Percentiles rank a stretch among this genome's conserved stretches.
phyloP scores from a whole-genome alignment of 1,140 invertebrate species.

The Pseudomyrmex cubaensis region DNA sequence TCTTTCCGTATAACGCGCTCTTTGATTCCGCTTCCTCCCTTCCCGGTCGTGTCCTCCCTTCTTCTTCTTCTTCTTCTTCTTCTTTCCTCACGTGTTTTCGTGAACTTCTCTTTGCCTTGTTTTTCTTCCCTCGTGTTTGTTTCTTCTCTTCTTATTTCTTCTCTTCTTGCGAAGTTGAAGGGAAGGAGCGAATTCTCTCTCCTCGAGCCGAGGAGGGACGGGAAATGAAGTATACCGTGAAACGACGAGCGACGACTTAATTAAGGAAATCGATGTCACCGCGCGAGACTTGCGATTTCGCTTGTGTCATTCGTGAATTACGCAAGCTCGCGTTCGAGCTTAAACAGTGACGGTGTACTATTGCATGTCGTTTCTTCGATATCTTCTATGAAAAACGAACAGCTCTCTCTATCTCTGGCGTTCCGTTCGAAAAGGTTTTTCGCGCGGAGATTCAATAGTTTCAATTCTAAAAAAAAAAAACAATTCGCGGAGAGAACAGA shows the following conservation, averaged over 20 bases:
- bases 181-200: not conserved
- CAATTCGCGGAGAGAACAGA: too few relatives aligned
- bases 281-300: not conserved
- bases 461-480: too few relatives aligned
- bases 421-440: too few relatives aligned
- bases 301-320: too few relatives aligned
- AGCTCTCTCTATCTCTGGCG: too few relatives aligned
- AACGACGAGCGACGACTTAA: conserved; percentile 52
- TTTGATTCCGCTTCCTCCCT: not conserved
- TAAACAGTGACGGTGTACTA: too few relatives aligned
- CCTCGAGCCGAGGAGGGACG: not conserved
- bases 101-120: not conserved
- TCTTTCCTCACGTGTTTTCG: conserved; percentile 7
- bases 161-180: not conserved
- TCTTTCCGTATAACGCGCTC: conserved; percentile 18
- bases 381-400: too few relatives aligned
- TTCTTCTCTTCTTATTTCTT: not conserved
- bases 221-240: not conserved
- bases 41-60: not conserved
- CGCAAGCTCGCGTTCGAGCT: too few relatives aligned
- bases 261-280: conserved; percentile 56
- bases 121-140: too few relatives aligned
- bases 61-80: not conserved
- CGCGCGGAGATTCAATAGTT: too few relatives aligned
- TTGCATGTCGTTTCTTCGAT: too few relatives aligned